Evolutionary conservation across 2,797 vertebrate species (phyloP), one percentile per base, ranked within the genome.

Genomic region (Nasua narica): DNA sequence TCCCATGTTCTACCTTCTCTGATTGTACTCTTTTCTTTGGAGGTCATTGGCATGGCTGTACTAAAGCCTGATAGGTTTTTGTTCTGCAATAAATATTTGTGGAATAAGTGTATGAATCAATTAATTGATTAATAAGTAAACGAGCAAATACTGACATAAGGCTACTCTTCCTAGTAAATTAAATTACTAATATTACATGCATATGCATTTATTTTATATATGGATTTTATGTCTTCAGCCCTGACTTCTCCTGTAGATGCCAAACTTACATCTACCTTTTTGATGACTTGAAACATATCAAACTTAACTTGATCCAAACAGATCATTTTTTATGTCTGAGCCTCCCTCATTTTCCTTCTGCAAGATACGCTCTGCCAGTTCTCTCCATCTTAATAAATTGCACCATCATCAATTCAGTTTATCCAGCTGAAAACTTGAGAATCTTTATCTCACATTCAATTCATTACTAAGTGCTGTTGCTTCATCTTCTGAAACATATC

Each of bases 221-320:
- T 79, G 48, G 32, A 74, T 92, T 89, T 88, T 92, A 48, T 67
- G 9, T 85, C 54, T 79, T 56, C 56, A 74, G 16, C 5, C 15
- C n/a, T 88, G 8, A 89, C 21, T n/a, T 88, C 85, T 92, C 48
- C 46, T 32, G 25, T 43, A 40, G 43, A 4, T 29, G 72, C 37
- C 86, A 79, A 89, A 89, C 43, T 50, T 11, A 16, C 14, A 67
- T 72, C 46, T 72, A 81, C 48, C 27, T 86, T 85, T 88, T 35
- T 35, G 18, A 94, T 90, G n/a, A 79, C 48, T 89, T 29, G 54
- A 70, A 87, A 81, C 10, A 46, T 48, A 43, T 87, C 8, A 32
- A 81, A 85, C 58, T 90, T 85, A 85, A 90, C n/a, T 78, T 72
- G n/a, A 83, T 78, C 48, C 35, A 69, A 81, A 56, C 69, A 92